phyloP scores from a whole-genome alignment of 2,888 invertebrate species.

The Oeneis ivallda region DNA sequence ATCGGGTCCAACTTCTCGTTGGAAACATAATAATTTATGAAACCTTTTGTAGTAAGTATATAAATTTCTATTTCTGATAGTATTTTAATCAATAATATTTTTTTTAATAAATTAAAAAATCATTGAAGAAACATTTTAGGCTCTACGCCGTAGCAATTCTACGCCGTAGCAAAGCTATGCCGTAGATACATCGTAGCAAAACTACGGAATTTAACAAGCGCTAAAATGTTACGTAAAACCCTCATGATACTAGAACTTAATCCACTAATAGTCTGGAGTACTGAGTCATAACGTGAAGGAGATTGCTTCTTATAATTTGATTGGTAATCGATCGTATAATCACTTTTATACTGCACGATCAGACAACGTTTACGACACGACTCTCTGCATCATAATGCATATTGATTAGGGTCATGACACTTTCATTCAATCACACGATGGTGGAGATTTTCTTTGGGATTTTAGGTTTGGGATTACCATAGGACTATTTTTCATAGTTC shows the following conservation, averaged over 20 bases:
- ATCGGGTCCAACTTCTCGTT: too few relatives aligned
- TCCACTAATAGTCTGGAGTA: conserved; percentile 37
- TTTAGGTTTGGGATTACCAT: too few relatives aligned
- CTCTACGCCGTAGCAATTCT: conserved; percentile 40
- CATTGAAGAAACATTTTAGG: too few relatives aligned
- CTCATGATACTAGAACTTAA: conserved; percentile 31
- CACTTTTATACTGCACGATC: conserved; percentile 10
- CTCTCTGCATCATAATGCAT: background rate
- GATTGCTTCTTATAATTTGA: conserved; percentile 34
- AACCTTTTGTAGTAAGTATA: too few relatives aligned
- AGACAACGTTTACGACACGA: background rate
- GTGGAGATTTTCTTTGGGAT: too few relatives aligned
- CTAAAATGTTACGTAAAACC: conserved; percentile 34
- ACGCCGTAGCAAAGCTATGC: conserved; percentile 9
- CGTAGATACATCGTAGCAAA: conserved; percentile 18
- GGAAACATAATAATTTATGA: too few relatives aligned
- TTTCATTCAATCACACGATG: background rate
- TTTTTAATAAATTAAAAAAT: too few relatives aligned
- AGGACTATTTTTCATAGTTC: too few relatives aligned
- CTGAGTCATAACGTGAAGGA: conserved; percentile 31
- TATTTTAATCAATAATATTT: too few relatives aligned
- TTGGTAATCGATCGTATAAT: conserved; percentile 25
- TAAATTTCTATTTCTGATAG: too few relatives aligned
- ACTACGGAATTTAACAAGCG: conserved; percentile 55
- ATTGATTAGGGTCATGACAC: too few relatives aligned